Base-by-base conservation (phyloP, 2,888 invertebrate species). In the Lagria hirta region DNA sequence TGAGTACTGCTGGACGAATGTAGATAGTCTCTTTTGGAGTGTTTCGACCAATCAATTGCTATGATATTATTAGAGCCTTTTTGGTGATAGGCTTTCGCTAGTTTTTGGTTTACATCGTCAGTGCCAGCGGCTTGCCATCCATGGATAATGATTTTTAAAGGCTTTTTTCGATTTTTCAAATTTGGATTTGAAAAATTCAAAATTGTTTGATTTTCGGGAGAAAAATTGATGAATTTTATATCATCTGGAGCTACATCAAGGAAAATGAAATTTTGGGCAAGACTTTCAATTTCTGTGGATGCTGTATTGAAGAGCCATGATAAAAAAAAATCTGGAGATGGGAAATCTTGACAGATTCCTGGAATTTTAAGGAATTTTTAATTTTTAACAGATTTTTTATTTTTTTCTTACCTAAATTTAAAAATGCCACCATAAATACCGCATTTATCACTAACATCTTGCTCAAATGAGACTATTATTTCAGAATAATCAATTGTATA, bases 101-200 rank as follows among this genome's bases (percentile, higher is more conserved):
- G 33, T 12, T 51, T 24, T 30, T 41, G 41, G 12, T 54, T 52
- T 14, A 48, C 50, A 7, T 51, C 47, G 13, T 50, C 48, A 6
- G 30, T 41, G 42, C 54, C 54, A 35, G 49, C 42, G 2, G 49
- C 28, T 15, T 49, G 51, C 59, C 59, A 59, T 10, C 59, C 59
- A 24, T 57, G 59, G 3, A 58, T 47, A 7, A 58, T 32, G 15
- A 59, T 37, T 34, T 58, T 59, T 3, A 51, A 52, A 10, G 58
- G 56, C 18, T 41, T 30, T 20, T 36, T 14, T 14, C 20, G 29
- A 15, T 56, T 43, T 3, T 55, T 16, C 3, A 16, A 24, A 7
- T 21, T 5, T 12, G 15, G 2, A 7, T 33, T 41, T 11, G 15
- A 7, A 7, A 18, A 23, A 22, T 30, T 12, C 4, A 33, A 12